These are phyloP conservation scores for Fistularia tabacaria DNA, from an alignment of 2,797 vertebrate genomes.

Conservation along the genomic window DNA sequence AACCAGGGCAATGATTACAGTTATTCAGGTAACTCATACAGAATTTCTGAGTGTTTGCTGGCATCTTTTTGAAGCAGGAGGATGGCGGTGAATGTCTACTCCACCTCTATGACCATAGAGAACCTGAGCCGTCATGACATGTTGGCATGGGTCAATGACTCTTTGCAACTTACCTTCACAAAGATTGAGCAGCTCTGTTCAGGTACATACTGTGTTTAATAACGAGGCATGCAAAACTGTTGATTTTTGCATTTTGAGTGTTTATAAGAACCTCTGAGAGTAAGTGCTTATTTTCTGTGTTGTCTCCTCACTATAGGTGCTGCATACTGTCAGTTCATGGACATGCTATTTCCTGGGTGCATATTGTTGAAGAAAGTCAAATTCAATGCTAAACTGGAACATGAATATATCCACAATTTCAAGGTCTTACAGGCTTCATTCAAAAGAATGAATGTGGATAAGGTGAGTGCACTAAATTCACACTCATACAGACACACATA, in stretches of 20 bases:
- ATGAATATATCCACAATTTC: slow-evolving; percentile 95
- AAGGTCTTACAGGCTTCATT: slow-evolving; percentile 94
- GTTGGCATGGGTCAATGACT: slow-evolving; percentile 96
- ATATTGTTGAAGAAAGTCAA: slow-evolving; percentile 92
- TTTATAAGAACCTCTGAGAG: background rate
- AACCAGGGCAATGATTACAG: no score
- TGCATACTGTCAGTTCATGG: slow-evolving; percentile 98
- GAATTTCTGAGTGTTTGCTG: background rate
- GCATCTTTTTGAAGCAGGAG: slow-evolving; percentile 69
- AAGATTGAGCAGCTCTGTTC: slow-evolving; percentile 95
- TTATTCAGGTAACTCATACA: no score
- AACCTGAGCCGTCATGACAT: slow-evolving; percentile 98
- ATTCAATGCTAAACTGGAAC: slow-evolving; percentile 91
- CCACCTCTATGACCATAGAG: slow-evolving; percentile 92
- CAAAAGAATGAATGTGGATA: slow-evolving; percentile 96
- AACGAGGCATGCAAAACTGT: no score
- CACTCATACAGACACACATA: background rate
- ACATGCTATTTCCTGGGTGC: slow-evolving; percentile 95
- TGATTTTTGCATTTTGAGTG: no score
- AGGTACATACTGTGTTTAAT: slow-evolving; percentile 66
- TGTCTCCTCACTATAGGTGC: slow-evolving; percentile 68
- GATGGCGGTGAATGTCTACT: slow-evolving; percentile 98
- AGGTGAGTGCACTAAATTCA: slow-evolving; percentile 70
- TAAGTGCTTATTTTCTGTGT: background rate
- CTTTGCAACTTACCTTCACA: slow-evolving; percentile 89